Evolutionary conservation across 2,888 invertebrate species (phyloP), one percentile per base, ranked within the genome.

Genomic region (Gandaritis pyraliata): DNA sequence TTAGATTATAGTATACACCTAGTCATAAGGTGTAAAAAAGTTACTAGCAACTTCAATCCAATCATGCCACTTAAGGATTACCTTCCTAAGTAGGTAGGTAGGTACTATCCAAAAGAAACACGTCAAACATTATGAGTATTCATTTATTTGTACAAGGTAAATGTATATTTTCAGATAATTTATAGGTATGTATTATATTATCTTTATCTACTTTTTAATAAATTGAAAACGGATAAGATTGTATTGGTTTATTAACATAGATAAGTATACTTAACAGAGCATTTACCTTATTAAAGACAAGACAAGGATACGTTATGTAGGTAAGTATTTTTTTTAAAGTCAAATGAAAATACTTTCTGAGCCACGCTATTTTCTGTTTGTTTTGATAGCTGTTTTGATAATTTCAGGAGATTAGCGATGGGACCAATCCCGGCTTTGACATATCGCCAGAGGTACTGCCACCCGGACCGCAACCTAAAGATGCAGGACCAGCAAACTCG

Each of bases 201-300:
- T 43, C 43, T 43, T 43, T 43, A 43, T 8, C 16, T 55, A 46
- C 38, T 13, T 52, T 5, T 30, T 46, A 63, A 56, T 47, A 49
- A 52, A 16, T n/a, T 41, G 41, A 61, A 59, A 58, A 16, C 41
- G 61, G 74, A 70, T 71, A 65, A 72, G 76, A 72, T 74, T 68
- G 18, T 51, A 29, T 29, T 46, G 62, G 65, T 54, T 65, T 65
- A 54, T 56, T 59, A 61, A 57, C 50, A 62, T 64, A 61, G 65
- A 66, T 66, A 72, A 36, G n/a, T n/a, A n/a, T n/a, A n/a, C n/a
- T n/a, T n/a, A 15, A 41, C 7, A 15, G 41, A 41, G 41, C 55
- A 6, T 33, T 23, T 41, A 43, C 43, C 30, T 50, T 39, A n/a
- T 29, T 7, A 12, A n/a, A 7, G 46, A n/a, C 46, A 23, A 23